phyloP scores from a whole-genome alignment of 1,140 invertebrate species.

The Drosophila suzukii region DNA sequence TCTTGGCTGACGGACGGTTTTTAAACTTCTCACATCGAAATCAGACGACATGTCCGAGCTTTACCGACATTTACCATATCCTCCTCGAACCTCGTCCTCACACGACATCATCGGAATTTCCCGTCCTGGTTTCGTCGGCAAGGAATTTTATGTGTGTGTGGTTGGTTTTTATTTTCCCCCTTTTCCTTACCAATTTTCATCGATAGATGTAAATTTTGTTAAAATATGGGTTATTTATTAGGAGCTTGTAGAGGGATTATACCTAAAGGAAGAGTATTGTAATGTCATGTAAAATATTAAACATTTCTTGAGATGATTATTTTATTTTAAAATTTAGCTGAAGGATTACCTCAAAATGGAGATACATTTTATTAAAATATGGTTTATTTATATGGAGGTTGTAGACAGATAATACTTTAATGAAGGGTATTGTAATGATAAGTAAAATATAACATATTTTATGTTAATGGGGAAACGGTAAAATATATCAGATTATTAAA shows the following conservation, averaged over 20 bases:
- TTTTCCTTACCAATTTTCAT: slow-evolving; percentile 2
- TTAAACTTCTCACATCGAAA: slow-evolving; percentile 62
- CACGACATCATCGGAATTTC: slow-evolving; percentile 11
- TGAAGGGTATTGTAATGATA: too few species aligned
- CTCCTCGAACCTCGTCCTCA: too few species aligned
- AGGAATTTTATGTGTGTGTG: background rate
- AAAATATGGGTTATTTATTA: background rate
- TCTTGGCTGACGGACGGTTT: slow-evolving; percentile 31
- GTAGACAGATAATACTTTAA: too few species aligned
- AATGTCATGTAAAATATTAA: background rate
- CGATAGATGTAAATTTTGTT: background rate
- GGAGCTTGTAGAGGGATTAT: too few species aligned
- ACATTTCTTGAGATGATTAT: background rate
- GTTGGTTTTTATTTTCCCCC: background rate
- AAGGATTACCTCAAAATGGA: too few species aligned
- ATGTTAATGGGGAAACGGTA: too few species aligned
- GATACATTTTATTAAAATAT: too few species aligned
- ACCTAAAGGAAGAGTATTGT: too few species aligned
- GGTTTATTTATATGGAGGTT: too few species aligned
- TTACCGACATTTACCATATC: slow-evolving; percentile 48
- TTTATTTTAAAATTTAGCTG: too few species aligned
- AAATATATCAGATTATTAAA: too few species aligned
- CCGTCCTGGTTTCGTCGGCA: background rate
- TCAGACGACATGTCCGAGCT: slow-evolving; percentile 56
- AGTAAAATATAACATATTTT: too few species aligned